Base-by-base conservation (phyloP, 2,888 invertebrate genomes). In the Serripes groenlandicus region DNA sequence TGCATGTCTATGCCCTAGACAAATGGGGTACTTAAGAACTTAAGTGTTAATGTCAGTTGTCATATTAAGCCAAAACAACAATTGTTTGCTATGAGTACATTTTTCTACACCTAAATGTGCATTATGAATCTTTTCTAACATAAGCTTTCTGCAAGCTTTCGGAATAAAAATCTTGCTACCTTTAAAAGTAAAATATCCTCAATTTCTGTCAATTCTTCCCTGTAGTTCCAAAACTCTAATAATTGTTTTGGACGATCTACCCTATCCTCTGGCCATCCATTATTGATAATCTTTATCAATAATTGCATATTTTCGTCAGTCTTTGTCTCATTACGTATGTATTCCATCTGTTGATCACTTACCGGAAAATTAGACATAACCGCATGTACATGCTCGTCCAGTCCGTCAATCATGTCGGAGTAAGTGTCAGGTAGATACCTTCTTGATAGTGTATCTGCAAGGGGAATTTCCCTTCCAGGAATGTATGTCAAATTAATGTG, bases 141-240 rank as follows among this genome's bases (percentile, higher is more conserved):
- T 81, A 18, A 32, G 0, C n/a, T 37, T 37, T 69, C 78, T 66
- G 9, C 54, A 60, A 60, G 26, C 34, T n/a, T 32, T 37, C 11
- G 84, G 81, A 34, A 81, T 75, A 11, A 84, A n/a, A 26, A 81
- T 42, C 26, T 68, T 71, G 0, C 21, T 15, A 28, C 82, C 88
- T 71, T 86, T 88, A 1, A 86, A 15, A n/a, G n/a, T n/a, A 86
- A 37, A 18, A 86, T 32, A n/a, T 78, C 78, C 69, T 84, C 62
- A 64, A 64, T 58, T n/a, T 58, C 35, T 5, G 75, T 58, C 49
- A 85, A 26, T 75, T 85, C 83, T 60, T 83, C 82, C 11, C 77
- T 54, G 34, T 49, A 71, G 64, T 79, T 82, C 79, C 79, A 82
- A 35, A 35, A 79, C 3, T 76, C 75, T 35, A 74, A 4, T 0